Evolutionary conservation across 2,888 invertebrate genomes (phyloP), one percentile per base, ranked within the genome.

Genomic region (Lasioglossum lativentre): DNA sequence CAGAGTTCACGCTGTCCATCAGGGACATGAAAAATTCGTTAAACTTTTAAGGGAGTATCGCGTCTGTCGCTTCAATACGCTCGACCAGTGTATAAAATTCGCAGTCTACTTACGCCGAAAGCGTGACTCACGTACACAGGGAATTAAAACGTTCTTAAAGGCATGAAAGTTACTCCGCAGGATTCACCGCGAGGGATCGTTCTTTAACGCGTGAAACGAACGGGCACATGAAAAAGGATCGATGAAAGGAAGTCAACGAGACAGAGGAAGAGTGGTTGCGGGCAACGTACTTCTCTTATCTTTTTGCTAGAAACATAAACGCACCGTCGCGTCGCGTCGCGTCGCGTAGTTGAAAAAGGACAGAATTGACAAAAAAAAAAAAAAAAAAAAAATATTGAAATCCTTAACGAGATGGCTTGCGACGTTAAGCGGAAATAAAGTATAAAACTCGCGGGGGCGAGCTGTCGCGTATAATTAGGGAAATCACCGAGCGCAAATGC

Each of bases 381-480:
- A 10, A 74, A 71, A 71, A 42, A 27, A 10, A 27, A 10, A 74
- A 71, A 71, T 23, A 14, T 47, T 40, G 47, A 38, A 70, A 72
- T 30, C 45, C 34, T 42, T 38, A 47, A 74, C 52, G 45, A 77
- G 47, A 45, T 27, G 63, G 74, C 27, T 70, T n/a, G 47, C 56
- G 38, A 68, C 30, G 72, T 82, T 74, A 45, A 77, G 74, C 38
- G 75, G 23, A 71, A 87, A 80, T 83, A 47, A 83, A 86, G 83
- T 86, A 79, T 77, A 87, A 80, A 88, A 76, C 63, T 66, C 19
- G 70, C n/a, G 45, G n/a, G n/a, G n/a, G 47, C 72, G 80, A 77
- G 68, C 71, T 75, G 83, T 72, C 84, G 70, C 72, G 75, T 82
- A 75, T 87, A 88, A 88, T 88, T 87, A 85, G 79, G 74, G 72